These are phyloP conservation scores for Gouania willdenowi DNA, from an alignment of 2,797 vertebrate genomes.

Conservation along the genomic window DNA sequence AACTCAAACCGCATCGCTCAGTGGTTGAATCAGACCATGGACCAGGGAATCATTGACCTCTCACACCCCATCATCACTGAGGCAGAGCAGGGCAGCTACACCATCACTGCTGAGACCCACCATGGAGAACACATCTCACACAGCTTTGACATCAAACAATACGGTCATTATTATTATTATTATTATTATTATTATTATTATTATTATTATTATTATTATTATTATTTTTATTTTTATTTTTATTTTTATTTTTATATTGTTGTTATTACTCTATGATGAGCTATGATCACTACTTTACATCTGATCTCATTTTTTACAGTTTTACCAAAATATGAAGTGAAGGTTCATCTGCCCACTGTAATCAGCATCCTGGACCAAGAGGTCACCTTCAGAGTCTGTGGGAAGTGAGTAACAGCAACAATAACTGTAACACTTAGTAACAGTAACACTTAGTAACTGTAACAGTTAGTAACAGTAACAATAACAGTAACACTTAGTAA, in stretches of 20 bases:
- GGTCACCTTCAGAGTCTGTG: conserved; percentile 69
- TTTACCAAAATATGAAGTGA: conserved; percentile 78
- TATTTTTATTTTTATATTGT: too few species aligned
- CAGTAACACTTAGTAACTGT: too few species aligned
- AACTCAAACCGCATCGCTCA: conserved; percentile 78
- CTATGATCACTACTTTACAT: too few species aligned
- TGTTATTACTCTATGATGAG: too few species aligned
- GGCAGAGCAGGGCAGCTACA: conserved; percentile 69
- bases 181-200: too few species aligned
- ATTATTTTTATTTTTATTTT: too few species aligned
- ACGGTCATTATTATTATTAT: too few species aligned
- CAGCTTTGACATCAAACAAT: conserved; percentile 71
- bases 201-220: too few species aligned
- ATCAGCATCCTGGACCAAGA: conserved; percentile 64
- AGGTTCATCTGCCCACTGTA: conserved; percentile 56
- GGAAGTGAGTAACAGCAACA: conserved; percentile 83
- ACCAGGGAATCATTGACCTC: conserved; percentile 74
- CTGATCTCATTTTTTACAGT: too few species aligned
- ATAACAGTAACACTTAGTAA: too few species aligned
- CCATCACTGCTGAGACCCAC: conserved; percentile 51
- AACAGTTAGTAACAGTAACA: too few species aligned
- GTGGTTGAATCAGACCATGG: conserved; percentile 72
- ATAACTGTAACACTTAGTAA: too few species aligned
- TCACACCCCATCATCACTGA: conserved; percentile 71
- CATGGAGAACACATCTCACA: conserved; percentile 39